phyloP scores from a whole-genome alignment of 2,888 invertebrate genomes.

The Latheticus oryzae region DNA sequence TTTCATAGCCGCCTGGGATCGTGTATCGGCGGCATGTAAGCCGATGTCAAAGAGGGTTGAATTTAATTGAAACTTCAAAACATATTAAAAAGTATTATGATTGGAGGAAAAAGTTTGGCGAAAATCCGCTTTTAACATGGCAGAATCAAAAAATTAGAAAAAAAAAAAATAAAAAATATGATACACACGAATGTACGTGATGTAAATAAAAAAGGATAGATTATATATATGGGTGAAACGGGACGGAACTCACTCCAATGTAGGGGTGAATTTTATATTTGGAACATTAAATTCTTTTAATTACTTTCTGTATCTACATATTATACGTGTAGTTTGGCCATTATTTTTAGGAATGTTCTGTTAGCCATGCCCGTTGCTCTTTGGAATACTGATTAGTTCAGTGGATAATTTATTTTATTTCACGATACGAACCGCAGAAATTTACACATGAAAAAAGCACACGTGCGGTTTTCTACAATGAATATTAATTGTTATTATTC shows the following conservation, averaged over 20 bases:
- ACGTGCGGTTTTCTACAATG: conserved; percentile 54
- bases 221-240: conserved; percentile 47
- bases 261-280: conserved; percentile 64
- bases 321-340: conserved; percentile 64
- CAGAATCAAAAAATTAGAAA: too few species aligned
- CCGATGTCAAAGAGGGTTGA: conserved; percentile 58
- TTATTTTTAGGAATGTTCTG: conserved; percentile 61
- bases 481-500: conserved; percentile 53
- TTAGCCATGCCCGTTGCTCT: conserved; percentile 55
- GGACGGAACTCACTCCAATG: conserved; percentile 41
- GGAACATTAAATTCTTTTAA: conserved; percentile 66
- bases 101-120: conserved; percentile 22
- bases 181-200: conserved; percentile 50
- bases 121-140: too few species aligned
- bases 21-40: conserved; percentile 53
- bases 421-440: conserved; percentile 53
- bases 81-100: conserved; percentile 56
- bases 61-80: conserved; percentile 62
- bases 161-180: conserved; percentile 48
- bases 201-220: conserved; percentile 55
- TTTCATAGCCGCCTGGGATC: conserved; percentile 57
- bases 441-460: conserved; percentile 55
- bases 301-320: conserved; percentile 65
- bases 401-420: conserved; percentile 60
- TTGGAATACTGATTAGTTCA: conserved; percentile 63